Conservation (phyloP, 2,888 invertebrate genomes). For the Hermaeophaga mercurialis region DNA sequence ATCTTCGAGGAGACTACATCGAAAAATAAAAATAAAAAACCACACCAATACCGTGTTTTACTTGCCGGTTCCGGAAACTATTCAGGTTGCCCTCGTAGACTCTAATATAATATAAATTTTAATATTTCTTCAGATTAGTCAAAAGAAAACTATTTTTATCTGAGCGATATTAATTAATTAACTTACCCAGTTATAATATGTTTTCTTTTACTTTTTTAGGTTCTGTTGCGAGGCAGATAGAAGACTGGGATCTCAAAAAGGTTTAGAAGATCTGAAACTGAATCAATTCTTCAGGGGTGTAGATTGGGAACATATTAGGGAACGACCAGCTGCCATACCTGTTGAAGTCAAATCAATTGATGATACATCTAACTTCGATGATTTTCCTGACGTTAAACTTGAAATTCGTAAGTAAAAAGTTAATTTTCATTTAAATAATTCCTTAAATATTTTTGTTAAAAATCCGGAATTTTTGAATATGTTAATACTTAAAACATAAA, state of each 20-base stretch:
- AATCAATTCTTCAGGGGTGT: conserved; percentile 95
- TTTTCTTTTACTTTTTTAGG: conserved; percentile 56
- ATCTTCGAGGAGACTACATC: too few species aligned
- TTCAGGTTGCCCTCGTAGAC: too few species aligned
- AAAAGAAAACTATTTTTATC: too few species aligned
- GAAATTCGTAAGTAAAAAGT: conserved; percentile 86
- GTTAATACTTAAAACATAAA: too few species aligned
- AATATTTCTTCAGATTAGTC: too few species aligned
- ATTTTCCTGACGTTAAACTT: conserved; percentile 98
- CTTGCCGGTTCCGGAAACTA: too few species aligned
- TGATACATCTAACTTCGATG: conserved; percentile 99
- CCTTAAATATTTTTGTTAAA: too few species aligned
- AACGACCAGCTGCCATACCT: conserved; percentile 96
- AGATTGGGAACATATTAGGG: conserved; percentile 99
- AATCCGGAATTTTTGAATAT: too few species aligned
- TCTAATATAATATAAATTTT: too few species aligned
- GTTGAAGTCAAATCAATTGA: conserved; percentile 98
- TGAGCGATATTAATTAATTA: too few species aligned
- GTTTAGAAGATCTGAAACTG: conserved; percentile 91
- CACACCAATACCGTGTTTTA: too few species aligned
- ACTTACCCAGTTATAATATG: not conserved
- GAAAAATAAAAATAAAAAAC: too few species aligned
- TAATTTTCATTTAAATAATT: not conserved
- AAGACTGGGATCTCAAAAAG: conserved; percentile 85
- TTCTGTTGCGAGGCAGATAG: conserved; percentile 97